Percentiles rank a stretch among this genome's conserved stretches.
These are phyloP conservation scores for Metopia argyrocephala DNA, from an alignment of 2,888 invertebrate species.

Conservation along the genomic window DNA sequence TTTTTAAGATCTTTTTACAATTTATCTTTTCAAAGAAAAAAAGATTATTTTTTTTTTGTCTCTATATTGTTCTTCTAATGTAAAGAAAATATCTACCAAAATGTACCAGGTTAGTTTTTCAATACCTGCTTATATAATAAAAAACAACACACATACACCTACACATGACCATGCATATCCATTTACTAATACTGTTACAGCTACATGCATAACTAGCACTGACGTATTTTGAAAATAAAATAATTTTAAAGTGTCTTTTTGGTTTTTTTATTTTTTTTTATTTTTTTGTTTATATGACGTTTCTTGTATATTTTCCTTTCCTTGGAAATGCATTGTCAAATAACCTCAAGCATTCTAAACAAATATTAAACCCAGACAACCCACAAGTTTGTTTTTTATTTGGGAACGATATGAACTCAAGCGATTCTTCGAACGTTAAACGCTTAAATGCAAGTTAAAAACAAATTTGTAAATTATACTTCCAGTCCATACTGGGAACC, in stretches of 20 bases:
- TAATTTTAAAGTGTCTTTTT: conserved; percentile 51
- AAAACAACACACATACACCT: too few species aligned
- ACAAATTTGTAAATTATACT: too few species aligned
- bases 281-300: conserved; percentile 41
- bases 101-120: not conserved
- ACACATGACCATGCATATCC: too few species aligned
- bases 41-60: too few species aligned
- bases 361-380: conserved; percentile 35
- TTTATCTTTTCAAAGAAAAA: too few species aligned
- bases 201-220: not conserved
- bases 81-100: not conserved
- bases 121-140: not conserved
- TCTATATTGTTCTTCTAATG: not conserved
- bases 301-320: conserved; percentile 8
- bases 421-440: too few species aligned
- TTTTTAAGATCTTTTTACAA: too few species aligned
- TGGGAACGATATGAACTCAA: too few species aligned
- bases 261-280: too few species aligned
- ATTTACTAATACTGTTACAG: not conserved
- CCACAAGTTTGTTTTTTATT: too few species aligned
- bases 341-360: conserved; percentile 54
- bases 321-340: conserved; percentile 55
- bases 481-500: too few species aligned
- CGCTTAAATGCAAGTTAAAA: too few species aligned
- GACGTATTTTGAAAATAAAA: not conserved